Conservation (phyloP, 2,113 vertebrate species). For the Crotalus horridus region DNA sequence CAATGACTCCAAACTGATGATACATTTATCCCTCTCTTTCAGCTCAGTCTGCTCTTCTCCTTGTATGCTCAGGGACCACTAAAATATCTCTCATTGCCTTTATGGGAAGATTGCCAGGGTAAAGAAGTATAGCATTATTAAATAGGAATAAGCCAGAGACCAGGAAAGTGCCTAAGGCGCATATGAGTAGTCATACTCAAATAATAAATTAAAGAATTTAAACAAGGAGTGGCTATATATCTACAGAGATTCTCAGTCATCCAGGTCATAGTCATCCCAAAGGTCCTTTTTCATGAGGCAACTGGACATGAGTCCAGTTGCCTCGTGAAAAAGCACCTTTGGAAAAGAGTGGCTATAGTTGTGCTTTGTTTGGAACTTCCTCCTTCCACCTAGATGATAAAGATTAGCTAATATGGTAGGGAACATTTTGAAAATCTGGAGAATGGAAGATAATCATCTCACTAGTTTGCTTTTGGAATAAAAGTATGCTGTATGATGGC, state of each 20-base stretch:
- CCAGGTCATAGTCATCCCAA: too few species aligned
- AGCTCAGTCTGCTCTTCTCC: neutral
- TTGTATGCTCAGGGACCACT: neutral
- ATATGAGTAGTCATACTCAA: neutral
- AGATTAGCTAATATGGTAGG: neutral
- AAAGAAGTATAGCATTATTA: neutral
- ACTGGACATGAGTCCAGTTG: too few species aligned
- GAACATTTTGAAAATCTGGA: neutral
- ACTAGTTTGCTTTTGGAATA: neutral
- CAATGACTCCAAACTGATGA: neutral
- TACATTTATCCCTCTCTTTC: neutral
- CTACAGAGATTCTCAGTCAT: too few species aligned
- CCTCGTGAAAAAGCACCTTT: too few species aligned
- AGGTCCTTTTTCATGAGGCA: too few species aligned
- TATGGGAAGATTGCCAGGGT: neutral
- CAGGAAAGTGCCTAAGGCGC: neutral
- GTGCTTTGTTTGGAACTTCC: neutral
- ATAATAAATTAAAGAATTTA: neutral
- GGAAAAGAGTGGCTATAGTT: too few species aligned
- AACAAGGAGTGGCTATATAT: neutral
- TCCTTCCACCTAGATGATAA: neutral
- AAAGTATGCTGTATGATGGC: neutral
- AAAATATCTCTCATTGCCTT: neutral
- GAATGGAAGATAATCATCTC: neutral
- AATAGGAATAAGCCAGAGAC: neutral